Conservation (phyloP, 2,113 vertebrate species). For the Motacilla alba region DNA sequence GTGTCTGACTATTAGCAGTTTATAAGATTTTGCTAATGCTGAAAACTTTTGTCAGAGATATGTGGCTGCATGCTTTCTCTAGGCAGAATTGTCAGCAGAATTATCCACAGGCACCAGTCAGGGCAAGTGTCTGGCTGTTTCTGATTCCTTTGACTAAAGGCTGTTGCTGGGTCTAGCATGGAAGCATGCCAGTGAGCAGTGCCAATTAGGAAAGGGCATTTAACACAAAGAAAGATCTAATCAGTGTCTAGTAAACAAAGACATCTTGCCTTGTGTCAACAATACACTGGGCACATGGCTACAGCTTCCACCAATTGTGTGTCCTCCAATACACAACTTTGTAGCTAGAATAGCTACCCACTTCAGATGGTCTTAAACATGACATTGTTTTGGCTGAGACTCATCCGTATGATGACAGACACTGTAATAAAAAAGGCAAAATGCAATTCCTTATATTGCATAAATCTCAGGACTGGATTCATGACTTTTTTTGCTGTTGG, state of each 20-base stretch:
- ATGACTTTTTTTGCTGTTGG: neutral
- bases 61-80: neutral
- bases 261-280: neutral
- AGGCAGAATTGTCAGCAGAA: neutral
- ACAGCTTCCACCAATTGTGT: neutral
- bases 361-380: neutral
- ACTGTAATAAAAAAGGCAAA: neutral
- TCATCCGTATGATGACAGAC: neutral
- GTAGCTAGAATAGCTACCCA: neutral
- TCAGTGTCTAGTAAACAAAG: neutral
- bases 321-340: neutral
- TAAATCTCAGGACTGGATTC: neutral
- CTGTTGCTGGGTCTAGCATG: neutral
- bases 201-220: neutral
- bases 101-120: neutral
- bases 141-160: neutral
- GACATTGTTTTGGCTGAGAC: neutral
- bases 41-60: neutral
- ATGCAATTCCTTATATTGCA: neutral
- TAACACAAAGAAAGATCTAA: neutral
- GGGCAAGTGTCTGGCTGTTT: neutral
- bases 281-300: neutral
- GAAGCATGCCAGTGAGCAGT: neutral
- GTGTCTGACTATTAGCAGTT: neutral
- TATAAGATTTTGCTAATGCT: neutral